Evolutionary conservation across 2,113 vertebrate genomes (phyloP).

Genomic region (Globicephala melas): DNA sequence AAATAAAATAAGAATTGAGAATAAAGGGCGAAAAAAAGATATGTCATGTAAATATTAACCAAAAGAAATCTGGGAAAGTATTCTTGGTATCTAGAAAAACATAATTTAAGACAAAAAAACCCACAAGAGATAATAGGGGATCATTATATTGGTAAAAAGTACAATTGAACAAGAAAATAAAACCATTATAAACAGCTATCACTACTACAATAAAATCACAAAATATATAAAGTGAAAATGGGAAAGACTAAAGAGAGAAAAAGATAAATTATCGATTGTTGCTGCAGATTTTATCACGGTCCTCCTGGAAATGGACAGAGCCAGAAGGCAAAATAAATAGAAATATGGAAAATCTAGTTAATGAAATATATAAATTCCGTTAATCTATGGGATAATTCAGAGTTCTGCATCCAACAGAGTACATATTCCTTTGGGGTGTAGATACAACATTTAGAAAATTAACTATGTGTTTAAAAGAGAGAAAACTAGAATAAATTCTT

Average conservation of each 20-base stretch:
- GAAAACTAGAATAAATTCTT: not conserved
- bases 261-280: not conserved
- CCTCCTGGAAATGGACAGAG: not conserved
- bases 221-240: not conserved
- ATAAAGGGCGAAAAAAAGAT: not conserved
- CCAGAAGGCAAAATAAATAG: not conserved
- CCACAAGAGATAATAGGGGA: not conserved
- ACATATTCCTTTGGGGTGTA: not conserved
- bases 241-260: not conserved
- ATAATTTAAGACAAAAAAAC: not conserved
- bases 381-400: not conserved
- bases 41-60: not conserved
- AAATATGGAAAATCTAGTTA: not conserved
- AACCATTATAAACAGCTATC: not conserved
- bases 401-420: not conserved
- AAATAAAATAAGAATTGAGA: constrained; percentile 29
- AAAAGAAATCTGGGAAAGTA: not conserved
- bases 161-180: not conserved
- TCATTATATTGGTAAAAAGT: not conserved
- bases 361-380: not conserved
- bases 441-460: not conserved
- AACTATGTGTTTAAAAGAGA: not conserved
- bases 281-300: not conserved
- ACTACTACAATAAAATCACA: not conserved
- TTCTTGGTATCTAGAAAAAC: not conserved